Conservation (phyloP, 2,888 invertebrate species). For the Erebia palarica region DNA sequence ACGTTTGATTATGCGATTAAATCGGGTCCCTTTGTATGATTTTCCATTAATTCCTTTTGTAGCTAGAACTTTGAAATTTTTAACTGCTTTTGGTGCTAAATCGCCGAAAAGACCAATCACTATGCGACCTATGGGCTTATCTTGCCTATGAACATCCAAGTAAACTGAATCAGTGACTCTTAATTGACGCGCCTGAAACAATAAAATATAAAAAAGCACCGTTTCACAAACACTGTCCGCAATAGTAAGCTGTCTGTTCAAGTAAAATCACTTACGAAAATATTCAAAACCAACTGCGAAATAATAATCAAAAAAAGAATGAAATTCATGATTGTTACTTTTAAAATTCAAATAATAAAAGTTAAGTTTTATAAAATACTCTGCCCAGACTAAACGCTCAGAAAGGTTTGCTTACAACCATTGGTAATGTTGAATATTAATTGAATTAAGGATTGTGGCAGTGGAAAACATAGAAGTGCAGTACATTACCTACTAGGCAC, state of each 20-base stretch:
- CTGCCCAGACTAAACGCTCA: not conserved
- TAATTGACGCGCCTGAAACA: conserved; percentile 82
- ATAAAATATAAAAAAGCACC: not conserved
- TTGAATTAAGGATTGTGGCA: conserved; percentile 29
- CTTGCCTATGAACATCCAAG: conserved; percentile 90
- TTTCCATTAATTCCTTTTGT: conserved; percentile 88
- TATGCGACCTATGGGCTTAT: conserved; percentile 88
- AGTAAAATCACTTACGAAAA: conserved; percentile 24
- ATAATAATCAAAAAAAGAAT: conserved; percentile 16
- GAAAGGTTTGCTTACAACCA: conserved; percentile 10
- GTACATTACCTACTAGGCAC: not conserved
- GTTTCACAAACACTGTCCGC: not conserved
- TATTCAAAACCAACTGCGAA: conserved; percentile 22
- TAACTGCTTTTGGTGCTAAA: conserved; percentile 91
- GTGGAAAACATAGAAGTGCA: conserved; percentile 31
- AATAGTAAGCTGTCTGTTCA: too few species aligned
- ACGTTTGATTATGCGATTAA: conserved; percentile 93
- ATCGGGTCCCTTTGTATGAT: conserved; percentile 89
- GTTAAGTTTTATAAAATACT: not conserved
- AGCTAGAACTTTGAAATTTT: conserved; percentile 93
- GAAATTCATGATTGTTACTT: conserved; percentile 29
- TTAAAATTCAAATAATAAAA: not conserved
- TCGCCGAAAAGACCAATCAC: conserved; percentile 95
- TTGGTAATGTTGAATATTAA: conserved; percentile 21
- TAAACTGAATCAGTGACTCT: conserved; percentile 91